Evolutionary conservation across 2,797 vertebrate genomes (phyloP).

Genomic region (Tapirus indicus): DNA sequence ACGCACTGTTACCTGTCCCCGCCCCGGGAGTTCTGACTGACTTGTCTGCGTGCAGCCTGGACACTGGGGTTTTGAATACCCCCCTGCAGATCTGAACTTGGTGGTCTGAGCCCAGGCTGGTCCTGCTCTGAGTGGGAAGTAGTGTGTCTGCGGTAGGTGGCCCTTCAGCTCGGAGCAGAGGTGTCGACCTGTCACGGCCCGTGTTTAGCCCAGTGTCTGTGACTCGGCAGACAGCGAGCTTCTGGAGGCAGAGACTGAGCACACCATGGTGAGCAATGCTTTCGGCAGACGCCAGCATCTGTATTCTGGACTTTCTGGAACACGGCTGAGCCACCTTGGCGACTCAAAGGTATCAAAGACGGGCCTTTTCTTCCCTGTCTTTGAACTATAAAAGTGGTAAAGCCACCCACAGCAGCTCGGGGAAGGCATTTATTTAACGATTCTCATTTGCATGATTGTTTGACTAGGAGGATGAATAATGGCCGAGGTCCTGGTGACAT

Average conservation of each 20-base stretch:
- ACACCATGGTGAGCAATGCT: rapidly evolving
- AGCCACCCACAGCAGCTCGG: not conserved
- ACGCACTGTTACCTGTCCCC: rapidly evolving
- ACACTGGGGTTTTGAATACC: not conserved
- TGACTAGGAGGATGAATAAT: not conserved
- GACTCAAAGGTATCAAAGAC: not conserved
- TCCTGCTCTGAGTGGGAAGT: rapidly evolving
- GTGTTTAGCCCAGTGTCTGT: rapidly evolving
- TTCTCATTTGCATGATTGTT: not conserved
- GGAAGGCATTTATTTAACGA: rapidly evolving
- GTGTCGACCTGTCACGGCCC: rapidly evolving
- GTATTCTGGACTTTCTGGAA: not conserved
- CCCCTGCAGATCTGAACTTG: not conserved
- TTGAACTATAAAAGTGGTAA: not conserved
- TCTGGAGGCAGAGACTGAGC: rapidly evolving
- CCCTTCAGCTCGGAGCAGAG: not conserved
- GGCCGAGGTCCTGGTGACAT: not conserved
- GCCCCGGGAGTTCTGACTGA: not conserved
- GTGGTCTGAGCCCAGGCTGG: not conserved
- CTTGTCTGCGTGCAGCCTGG: not conserved
- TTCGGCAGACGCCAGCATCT: not conserved
- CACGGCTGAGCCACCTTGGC: not conserved
- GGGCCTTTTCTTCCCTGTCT: too few relatives aligned
- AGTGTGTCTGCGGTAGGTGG: rapidly evolving
- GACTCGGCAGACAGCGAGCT: not conserved